A percentile compares a stretch with the other conserved stretches of the same genome.
Evolutionary conservation across 2,888 invertebrate genomes (phyloP).

Genomic region (Andrena fulva): DNA sequence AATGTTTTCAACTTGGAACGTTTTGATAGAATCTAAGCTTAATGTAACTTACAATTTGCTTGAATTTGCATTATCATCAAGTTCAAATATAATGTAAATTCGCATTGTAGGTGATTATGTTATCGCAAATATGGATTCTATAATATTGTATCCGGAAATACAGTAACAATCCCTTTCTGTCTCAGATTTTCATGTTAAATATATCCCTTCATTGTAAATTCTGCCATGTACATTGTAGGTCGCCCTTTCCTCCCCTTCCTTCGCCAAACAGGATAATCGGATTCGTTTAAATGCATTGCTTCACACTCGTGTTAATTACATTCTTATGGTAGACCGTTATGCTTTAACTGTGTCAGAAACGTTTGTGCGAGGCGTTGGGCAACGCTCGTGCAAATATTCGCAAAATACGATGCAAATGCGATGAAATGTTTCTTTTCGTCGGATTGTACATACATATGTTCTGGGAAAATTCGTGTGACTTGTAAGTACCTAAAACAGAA

Average conservation of each 20-base stretch:
- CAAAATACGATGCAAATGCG: not conserved
- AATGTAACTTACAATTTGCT: too few species aligned
- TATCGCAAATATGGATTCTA: not conserved
- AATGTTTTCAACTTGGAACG: too few species aligned
- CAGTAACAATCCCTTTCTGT: conserved; percentile 71
- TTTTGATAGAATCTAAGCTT: too few species aligned
- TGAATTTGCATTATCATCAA: too few species aligned
- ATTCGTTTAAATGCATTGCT: conserved; percentile 19
- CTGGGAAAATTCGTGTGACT: too few species aligned
- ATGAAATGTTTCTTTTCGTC: too few species aligned
- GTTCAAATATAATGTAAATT: too few species aligned
- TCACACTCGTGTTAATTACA: not conserved
- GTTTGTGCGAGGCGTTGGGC: too few species aligned
- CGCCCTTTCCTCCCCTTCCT: conserved; percentile 63
- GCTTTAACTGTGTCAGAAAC: not conserved
- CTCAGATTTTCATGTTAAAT: conserved; percentile 64
- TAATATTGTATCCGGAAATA: conserved; percentile 58
- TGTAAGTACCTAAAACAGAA: too few species aligned
- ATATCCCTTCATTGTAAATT: conserved; percentile 73
- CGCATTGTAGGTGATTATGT: too few species aligned
- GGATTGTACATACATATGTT: too few species aligned
- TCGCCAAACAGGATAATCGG: conserved; percentile 55
- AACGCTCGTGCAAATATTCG: not conserved
- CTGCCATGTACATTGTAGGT: conserved; percentile 75
- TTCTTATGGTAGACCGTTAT: not conserved